phyloP scores from a whole-genome alignment of 2,888 invertebrate species.

The Drosophila prostipennis region DNA sequence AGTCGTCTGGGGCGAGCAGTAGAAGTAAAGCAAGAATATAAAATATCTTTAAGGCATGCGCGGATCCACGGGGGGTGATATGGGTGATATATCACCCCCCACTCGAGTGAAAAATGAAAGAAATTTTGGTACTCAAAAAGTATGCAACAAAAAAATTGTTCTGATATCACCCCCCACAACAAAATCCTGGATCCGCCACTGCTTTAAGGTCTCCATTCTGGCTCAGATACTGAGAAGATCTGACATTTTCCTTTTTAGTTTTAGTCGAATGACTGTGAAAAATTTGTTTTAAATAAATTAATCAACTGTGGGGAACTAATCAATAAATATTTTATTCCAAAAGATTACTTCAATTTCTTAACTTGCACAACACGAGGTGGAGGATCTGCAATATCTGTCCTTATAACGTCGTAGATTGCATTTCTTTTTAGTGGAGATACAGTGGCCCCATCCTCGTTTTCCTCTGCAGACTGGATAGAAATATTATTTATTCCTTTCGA shows the following conservation, averaged over 20 bases:
- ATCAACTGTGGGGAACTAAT: background rate
- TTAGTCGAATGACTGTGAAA: background rate
- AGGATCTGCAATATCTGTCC: background rate
- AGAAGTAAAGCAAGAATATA: background rate
- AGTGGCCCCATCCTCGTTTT: background rate
- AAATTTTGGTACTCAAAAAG: too few relatives aligned
- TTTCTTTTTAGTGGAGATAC: background rate
- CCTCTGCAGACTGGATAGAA: constrained; percentile 5
- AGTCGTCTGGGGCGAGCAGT: background rate
- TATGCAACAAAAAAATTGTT: too few relatives aligned
- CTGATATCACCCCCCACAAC: too few relatives aligned
- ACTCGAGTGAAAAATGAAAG: too few relatives aligned
- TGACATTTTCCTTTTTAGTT: background rate
- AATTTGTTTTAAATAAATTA: background rate
- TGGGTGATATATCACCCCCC: too few relatives aligned
- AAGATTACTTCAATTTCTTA: background rate
- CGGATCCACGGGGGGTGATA: too few relatives aligned
- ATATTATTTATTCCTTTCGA: background rate
- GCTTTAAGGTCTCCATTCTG: background rate
- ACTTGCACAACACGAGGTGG: background rate
- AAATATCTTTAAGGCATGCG: too few relatives aligned
- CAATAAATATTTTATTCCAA: background rate
- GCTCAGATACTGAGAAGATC: background rate
- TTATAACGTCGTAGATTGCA: background rate
- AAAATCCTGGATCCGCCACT: too few relatives aligned